A percentile compares a stretch with the other conserved stretches of the same genome.
Evolutionary conservation across 2,113 vertebrate species (phyloP).

Genomic region (Callithrix jacchus): DNA sequence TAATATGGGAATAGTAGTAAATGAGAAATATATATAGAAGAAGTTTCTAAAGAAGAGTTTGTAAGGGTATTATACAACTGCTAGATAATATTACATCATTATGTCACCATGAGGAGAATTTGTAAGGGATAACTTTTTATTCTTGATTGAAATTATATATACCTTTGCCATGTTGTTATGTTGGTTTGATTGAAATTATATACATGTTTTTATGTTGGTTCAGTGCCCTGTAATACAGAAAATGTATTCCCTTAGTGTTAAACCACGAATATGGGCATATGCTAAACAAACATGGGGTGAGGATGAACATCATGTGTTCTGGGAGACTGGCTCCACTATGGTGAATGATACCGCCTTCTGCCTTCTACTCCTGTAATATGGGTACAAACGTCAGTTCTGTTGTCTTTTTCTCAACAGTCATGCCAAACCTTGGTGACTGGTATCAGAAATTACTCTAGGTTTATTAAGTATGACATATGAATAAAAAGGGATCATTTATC

Average conservation of each 20-base stretch:
- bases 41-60: neutral
- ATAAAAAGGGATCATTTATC: neutral
- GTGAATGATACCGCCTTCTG: neutral
- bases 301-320: neutral
- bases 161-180: too few species aligned
- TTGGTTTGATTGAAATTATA: neutral
- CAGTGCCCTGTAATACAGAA: neutral
- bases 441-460: neutral
- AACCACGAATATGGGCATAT: too few species aligned
- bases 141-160: neutral
- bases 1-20: neutral
- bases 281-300: rapidly evolving
- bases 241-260: neutral
- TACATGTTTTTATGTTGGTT: too few species aligned
- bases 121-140: neutral
- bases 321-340: neutral
- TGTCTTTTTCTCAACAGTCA: too few species aligned
- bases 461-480: neutral
- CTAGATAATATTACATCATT: neutral
- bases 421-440: neutral
- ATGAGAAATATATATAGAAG: neutral
- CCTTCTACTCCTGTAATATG: neutral
- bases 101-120: neutral
- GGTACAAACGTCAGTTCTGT: neutral
- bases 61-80: neutral